Evolutionary conservation across 2,797 vertebrate genomes (phyloP).

Genomic region (Catharus ustulatus): DNA sequence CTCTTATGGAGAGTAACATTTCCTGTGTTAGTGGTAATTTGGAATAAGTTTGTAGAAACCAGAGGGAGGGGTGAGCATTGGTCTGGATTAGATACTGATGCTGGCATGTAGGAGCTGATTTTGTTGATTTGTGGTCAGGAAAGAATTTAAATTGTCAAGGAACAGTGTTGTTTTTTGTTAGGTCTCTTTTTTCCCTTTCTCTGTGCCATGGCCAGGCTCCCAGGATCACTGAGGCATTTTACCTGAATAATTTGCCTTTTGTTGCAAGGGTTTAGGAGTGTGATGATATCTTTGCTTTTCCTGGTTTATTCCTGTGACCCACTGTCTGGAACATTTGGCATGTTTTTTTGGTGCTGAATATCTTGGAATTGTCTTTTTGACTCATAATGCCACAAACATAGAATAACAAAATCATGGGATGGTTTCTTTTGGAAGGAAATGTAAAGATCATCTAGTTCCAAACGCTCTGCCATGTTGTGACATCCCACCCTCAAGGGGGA

Average conservation of each 20-base stretch:
- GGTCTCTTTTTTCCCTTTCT: neutral
- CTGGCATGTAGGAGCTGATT: neutral
- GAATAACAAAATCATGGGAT: neutral
- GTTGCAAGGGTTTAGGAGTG: neutral
- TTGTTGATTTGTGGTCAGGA: neutral
- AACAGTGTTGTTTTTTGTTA: neutral
- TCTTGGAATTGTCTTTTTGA: neutral
- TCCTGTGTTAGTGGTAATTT: neutral
- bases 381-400: accelerated
- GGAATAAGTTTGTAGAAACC: neutral
- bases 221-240: neutral
- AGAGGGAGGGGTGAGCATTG: neutral
- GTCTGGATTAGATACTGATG: neutral
- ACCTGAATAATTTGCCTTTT: neutral
- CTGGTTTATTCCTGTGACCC: neutral
- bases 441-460: neutral
- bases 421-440: neutral
- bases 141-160: neutral
- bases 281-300: neutral
- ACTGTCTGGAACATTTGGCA: neutral
- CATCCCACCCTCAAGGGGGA: neutral
- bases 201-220: neutral
- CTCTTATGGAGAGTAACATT: neutral
- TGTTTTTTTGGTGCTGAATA: neutral
- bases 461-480: neutral